Conservation (phyloP, 1,140 invertebrate species). For the Trichomalopsis sarcophagae region DNA sequence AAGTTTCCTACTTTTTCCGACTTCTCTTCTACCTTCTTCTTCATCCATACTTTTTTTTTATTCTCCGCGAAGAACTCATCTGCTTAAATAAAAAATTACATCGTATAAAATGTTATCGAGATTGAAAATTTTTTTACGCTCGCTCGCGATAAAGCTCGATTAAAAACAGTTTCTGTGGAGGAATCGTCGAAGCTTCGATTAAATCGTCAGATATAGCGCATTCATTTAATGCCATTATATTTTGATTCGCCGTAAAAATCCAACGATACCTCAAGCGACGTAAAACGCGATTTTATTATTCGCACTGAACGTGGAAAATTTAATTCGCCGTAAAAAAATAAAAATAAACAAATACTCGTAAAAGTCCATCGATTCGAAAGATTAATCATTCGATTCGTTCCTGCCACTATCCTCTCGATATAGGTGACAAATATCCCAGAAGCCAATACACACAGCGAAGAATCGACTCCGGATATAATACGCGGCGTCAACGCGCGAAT, state of each 20-base stretch:
- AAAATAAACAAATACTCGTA: too few species aligned
- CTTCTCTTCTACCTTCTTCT: neutral
- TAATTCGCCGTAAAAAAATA: too few species aligned
- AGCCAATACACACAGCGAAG: neutral
- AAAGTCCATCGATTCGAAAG: too few species aligned
- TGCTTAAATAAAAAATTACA: constrained; percentile 34
- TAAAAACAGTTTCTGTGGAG: neutral
- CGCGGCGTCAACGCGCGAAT: constrained; percentile 21
- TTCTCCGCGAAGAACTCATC: neutral
- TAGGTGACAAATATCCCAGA: constrained; percentile 6
- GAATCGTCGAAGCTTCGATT: neutral
- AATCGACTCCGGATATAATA: constrained; percentile 15
- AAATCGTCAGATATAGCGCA: neutral
- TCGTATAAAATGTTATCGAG: constrained; percentile 21
- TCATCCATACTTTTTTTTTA: neutral
- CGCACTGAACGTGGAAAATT: too few species aligned
- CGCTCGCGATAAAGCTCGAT: neutral
- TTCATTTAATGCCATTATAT: neutral
- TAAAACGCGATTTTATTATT: neutral
- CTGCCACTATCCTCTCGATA: too few species aligned
- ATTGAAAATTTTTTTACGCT: constrained; percentile 15
- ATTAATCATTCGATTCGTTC: too few species aligned
- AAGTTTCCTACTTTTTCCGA: neutral
- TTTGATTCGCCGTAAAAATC: neutral
- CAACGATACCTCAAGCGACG: neutral